Base-by-base conservation (phyloP, 1,140 invertebrate species). In the Drosophila sp. region DNA sequence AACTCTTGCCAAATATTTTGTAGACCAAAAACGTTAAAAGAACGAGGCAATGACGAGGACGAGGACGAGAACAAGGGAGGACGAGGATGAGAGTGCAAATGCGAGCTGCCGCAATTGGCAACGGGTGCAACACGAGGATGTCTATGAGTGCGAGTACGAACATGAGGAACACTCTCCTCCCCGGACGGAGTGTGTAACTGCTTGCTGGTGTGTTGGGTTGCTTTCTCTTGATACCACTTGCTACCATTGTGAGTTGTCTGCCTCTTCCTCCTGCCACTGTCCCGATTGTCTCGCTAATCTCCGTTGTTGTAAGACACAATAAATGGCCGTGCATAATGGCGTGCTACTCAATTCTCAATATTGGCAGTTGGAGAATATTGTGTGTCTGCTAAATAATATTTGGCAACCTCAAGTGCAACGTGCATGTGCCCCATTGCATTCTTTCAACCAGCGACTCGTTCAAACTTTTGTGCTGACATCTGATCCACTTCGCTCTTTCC, bases 261-360 rank as follows among this genome's bases (percentile, higher is more conserved):
- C 41, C 8, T 11, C 8, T 9, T 34, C 8, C n/a, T 16, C 29
- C 8, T 46, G 9, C 29, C 46, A 29, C 36, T 77, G 54, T 11
- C 50, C 9, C 56, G 18, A 8, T 50, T n/a, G n/a, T n/a, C n/a
- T n/a, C n/a, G 11, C n/a, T 9, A n/a, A 45, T 11, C 16, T 43
- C 11, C n/a, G 41, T 7, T 38, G 7, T 53, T 67, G 61, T 79
- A 81, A 74, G 74, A 65, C 79, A 69, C 79, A 82, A 75, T 71
- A 82, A 83, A 80, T 80, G 81, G 76, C 62, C 62, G 56, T 78
- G 80, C 72, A 83, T 83, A 83, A 83, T 83, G 80, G 76, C 75
- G 53, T 70, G 71, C 27, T 76, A 76, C 75, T 65, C 65, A 34
- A 34, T 36, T 34, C 48, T 45, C 45, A 4, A 13, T 32, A 59